A percentile compares a stretch with the other conserved stretches of the same genome.
Conservation (phyloP, 1,140 invertebrate genomes). For the Catajapyx aquilonaris region DNA sequence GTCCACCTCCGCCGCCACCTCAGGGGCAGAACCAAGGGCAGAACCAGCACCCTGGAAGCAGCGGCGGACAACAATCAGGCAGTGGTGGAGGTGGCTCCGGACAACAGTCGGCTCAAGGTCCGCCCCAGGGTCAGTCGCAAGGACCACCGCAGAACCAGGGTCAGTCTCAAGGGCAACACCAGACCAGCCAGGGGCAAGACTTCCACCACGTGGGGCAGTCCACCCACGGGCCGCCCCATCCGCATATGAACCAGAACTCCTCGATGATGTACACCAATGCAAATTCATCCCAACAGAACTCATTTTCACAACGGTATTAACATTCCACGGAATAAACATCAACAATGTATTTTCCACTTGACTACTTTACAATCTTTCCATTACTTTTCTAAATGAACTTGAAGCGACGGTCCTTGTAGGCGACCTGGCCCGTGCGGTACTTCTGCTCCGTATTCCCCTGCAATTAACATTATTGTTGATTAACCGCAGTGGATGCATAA, state of each 20-base stretch:
- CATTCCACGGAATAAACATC: too few species aligned
- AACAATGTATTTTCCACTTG: too few species aligned
- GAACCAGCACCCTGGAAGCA: too few species aligned
- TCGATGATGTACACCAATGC: too few species aligned
- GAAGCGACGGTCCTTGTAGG: constrained; percentile 40
- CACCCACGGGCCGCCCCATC: too few species aligned
- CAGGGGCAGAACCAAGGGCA: too few species aligned
- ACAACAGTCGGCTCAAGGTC: too few species aligned
- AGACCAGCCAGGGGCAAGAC: constrained; percentile 7
- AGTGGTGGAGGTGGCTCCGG: not conserved
- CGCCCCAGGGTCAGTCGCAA: constrained; percentile 9
- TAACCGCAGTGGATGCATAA: not conserved
- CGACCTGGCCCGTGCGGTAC: constrained; percentile 40
- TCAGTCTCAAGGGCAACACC: constrained; percentile 1
- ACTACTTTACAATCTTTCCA: too few species aligned
- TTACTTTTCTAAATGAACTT: constrained; percentile 27
- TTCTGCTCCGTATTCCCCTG: constrained; percentile 29
- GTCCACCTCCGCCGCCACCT: constrained; percentile 6
- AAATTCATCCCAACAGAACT: too few species aligned
- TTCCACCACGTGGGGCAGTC: constrained; percentile 3
- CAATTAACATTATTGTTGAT: constrained; percentile 12
- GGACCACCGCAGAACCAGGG: constrained; percentile 10
- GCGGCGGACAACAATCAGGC: constrained; percentile 3
- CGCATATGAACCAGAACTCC: too few species aligned
- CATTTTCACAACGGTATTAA: too few species aligned